Base-by-base conservation (phyloP, 2,888 invertebrate genomes). In the Fragum sueziense region DNA sequence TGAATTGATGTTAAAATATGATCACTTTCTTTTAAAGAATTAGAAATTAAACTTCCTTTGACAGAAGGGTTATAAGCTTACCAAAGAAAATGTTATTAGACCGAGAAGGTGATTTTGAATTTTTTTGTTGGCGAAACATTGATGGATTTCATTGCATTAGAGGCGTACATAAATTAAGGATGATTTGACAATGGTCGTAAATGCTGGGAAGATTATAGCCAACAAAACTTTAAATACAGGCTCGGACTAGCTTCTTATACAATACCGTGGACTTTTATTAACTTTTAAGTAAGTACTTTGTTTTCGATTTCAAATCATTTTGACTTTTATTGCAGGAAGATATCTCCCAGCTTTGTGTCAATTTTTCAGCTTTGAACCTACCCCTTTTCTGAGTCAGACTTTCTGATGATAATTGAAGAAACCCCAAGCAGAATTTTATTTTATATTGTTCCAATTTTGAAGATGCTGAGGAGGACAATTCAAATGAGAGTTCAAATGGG, bases 241-340 rank as follows among this genome's bases (percentile, higher is more conserved):
- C 31, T 11, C 7, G 22, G 17, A 22, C 11, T 25, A 41, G 22
- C 27, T 22, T 65, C 65, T 65, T 65, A 65, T 65, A 65, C 65
- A 65, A 65, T 65, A 65, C 9, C 1, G 3, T 65, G 65, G 65
- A 65, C 65, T 65, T 65, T 65, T 65, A 65, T 65, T 65, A 37
- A 41, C 65, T 25, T 65, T 65, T 65, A 65, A 65, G 65, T 65
- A 65, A 65, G 65, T 65, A 65, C 27, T 65, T 65, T 65, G 65
- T 41, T 65, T 65, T 65, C 65, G 65, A 65, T 65, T 65, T 65
- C 65, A 41, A 65, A 37, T 65, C 41, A 34, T 41, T 6, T 27
- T 25, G 65, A 65, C 65, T 41, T 65, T 65, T 65, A 65, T 65
- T n/a, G 17, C 65, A 22, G 25, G 2, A 3, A 22, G 27, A 7